These are phyloP conservation scores for Mylabris sibirica DNA, from an alignment of 2,888 invertebrate genomes.

Conservation along the genomic window DNA sequence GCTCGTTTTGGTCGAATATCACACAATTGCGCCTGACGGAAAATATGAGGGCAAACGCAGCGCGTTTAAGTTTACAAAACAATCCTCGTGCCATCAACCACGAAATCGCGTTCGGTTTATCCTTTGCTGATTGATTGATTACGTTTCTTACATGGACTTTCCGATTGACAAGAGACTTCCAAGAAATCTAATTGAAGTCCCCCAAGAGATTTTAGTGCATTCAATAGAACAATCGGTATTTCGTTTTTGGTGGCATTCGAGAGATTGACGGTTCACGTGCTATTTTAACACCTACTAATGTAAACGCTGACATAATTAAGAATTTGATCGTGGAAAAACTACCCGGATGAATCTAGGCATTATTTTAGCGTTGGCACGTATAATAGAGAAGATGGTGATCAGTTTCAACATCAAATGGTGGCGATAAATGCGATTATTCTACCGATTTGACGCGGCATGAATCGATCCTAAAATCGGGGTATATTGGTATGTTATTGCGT, in stretches of 20 bases:
- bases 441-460: constrained; percentile 41
- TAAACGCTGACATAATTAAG: constrained; percentile 20
- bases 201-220: constrained; percentile 11
- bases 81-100: no score
- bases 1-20: constrained; percentile 30
- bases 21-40: constrained; percentile 19
- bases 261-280: constrained; percentile 12
- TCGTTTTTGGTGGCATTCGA: background rate
- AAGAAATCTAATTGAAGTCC: constrained; percentile 30
- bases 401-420: constrained; percentile 23
- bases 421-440: constrained; percentile 30
- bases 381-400: constrained; percentile 21
- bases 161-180: constrained; percentile 12
- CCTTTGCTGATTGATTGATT: no score
- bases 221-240: background rate
- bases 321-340: background rate
- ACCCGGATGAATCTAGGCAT: constrained; percentile 22
- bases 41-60: constrained; percentile 24
- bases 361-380: constrained; percentile 28
- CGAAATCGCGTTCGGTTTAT: no score
- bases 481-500: constrained; percentile 40
- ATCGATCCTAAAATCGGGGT: constrained; percentile 37
- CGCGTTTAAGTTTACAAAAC: no score
- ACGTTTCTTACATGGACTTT: background rate
- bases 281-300: constrained; percentile 26